These are phyloP conservation scores for Camarhynchus parvulus DNA, from an alignment of 2,113 vertebrate genomes.

Conservation along the genomic window DNA sequence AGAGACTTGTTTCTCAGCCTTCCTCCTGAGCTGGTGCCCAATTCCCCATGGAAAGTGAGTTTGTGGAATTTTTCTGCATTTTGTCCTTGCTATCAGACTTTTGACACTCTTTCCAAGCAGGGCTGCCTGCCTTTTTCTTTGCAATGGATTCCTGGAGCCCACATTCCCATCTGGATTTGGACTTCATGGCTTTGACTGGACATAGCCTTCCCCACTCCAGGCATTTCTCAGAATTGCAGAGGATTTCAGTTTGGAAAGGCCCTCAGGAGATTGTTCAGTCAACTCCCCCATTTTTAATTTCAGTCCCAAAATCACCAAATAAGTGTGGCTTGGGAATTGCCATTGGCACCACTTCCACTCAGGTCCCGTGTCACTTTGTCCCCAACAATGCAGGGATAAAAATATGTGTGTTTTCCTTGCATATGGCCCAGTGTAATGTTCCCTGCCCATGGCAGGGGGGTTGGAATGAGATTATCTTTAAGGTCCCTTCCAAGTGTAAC, in stretches of 20 bases:
- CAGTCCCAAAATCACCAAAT: not conserved
- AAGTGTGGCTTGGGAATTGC: not conserved
- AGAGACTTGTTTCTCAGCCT: not conserved
- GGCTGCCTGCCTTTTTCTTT: not conserved
- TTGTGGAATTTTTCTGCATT: not conserved
- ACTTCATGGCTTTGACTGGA: not conserved
- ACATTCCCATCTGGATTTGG: not conserved
- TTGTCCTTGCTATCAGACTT: not conserved
- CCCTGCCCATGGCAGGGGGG: not conserved
- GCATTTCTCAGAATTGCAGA: not conserved
- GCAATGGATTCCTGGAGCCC: not conserved
- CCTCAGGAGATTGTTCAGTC: not conserved
- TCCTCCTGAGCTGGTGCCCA: not conserved
- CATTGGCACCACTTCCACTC: not conserved
- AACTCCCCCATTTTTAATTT: not conserved
- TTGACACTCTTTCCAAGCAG: not conserved
- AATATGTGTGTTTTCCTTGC: not conserved
- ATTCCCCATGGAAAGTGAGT: not conserved
- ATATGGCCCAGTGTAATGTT: not conserved
- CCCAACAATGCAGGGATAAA: not conserved
- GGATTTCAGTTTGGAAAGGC: not conserved
- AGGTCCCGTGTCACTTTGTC: not conserved
- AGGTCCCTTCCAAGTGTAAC: not conserved
- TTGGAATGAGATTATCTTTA: not conserved
- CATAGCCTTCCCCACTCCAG: not conserved